Conservation (phyloP, 1,140 invertebrate genomes). For the Pinna nobilis region DNA sequence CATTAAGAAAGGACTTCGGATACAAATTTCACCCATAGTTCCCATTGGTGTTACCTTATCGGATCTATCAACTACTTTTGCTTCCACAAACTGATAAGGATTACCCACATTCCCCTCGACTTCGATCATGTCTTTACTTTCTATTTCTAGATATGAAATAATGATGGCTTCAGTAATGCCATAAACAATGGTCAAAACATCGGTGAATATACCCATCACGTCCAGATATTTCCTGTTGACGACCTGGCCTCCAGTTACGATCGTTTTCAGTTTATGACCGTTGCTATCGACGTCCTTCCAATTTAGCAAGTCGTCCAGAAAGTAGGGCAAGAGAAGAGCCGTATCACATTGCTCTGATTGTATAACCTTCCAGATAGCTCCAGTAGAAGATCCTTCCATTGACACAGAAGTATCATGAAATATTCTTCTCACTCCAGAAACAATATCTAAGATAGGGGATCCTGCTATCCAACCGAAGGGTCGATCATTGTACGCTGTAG, state of each 20-base stretch:
- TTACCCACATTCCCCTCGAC: slow-evolving; percentile 1
- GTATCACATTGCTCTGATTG: not conserved
- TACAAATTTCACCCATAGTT: not conserved
- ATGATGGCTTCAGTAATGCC: not conserved
- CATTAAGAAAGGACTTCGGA: not conserved
- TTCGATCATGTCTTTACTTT: not conserved
- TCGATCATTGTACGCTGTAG: slow-evolving; percentile 9
- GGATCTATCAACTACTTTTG: slow-evolving; percentile 3
- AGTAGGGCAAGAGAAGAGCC: not conserved
- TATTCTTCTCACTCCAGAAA: not conserved
- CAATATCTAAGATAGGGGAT: not conserved
- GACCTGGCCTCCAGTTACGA: not conserved
- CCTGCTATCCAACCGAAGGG: slow-evolving; percentile 20
- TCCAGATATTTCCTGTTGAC: not conserved
- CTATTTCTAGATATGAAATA: not conserved
- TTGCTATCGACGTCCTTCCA: not conserved
- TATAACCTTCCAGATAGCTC: slow-evolving; percentile 1
- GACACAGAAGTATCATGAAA: not conserved
- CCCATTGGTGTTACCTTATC: not conserved
- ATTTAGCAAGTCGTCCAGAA: not conserved
- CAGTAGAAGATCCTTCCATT: not conserved
- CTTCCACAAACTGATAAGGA: not conserved
- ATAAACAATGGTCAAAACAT: not conserved
- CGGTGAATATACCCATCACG: not conserved
- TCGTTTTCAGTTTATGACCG: not conserved